phyloP scores from a whole-genome alignment of 2,113 vertebrate species.

The Trochalopteron elliotii region DNA sequence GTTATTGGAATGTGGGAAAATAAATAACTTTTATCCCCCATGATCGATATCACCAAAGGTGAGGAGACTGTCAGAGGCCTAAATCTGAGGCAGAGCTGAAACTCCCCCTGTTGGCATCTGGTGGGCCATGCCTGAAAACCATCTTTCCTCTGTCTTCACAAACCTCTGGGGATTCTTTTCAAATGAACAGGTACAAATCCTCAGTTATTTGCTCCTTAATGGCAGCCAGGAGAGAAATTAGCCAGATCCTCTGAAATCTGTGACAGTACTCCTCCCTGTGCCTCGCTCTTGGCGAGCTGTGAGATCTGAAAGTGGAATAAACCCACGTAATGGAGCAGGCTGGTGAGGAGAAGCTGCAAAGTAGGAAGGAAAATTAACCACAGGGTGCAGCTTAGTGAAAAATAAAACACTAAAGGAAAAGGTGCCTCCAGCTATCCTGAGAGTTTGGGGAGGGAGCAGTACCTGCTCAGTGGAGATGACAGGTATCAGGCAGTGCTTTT shows the following conservation, averaged over 20 bases:
- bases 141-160: background rate
- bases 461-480: background rate
- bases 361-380: constrained; percentile 4
- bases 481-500: background rate
- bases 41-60: constrained; percentile 45
- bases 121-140: background rate
- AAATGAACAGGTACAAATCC: background rate
- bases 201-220: background rate
- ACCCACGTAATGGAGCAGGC: fast-evolving
- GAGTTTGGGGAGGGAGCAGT: background rate
- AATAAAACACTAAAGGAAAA: background rate
- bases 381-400: background rate
- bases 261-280: background rate
- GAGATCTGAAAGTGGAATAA: background rate
- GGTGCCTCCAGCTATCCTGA: background rate
- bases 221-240: background rate
- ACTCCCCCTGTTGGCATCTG: constrained; percentile 65
- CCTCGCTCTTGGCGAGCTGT: background rate
- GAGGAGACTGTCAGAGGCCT: background rate
- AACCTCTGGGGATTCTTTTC: background rate
- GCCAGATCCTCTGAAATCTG: background rate
- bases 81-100: constrained; percentile 58
- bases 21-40: constrained; percentile 48
- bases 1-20: constrained; percentile 49
- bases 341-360: background rate